Percentiles rank a stretch among this genome's conserved stretches.
Conservation (phyloP, 2,113 vertebrate genomes). For the Phrynocephalus versicolor region DNA sequence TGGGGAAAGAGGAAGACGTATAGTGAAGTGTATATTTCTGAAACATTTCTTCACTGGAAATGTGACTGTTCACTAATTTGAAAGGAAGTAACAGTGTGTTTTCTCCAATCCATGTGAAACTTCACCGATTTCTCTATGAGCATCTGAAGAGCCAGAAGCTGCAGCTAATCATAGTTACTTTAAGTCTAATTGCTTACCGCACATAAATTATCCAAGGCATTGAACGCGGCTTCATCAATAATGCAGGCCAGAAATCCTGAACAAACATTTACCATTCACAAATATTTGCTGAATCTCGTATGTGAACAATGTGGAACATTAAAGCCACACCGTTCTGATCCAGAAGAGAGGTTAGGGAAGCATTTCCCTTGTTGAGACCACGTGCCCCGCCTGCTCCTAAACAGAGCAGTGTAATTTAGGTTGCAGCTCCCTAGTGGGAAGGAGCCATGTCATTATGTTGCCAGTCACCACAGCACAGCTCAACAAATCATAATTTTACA, state of each 20-base stretch:
- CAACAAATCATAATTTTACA: background rate
- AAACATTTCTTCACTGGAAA: background rate
- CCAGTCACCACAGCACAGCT: background rate
- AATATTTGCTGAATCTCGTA: constrained; percentile 2
- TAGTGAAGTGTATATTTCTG: background rate
- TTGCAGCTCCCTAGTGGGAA: background rate
- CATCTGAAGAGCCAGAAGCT: background rate
- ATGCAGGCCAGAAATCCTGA: background rate
- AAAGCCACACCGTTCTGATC: too few relatives aligned
- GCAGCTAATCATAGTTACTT: background rate
- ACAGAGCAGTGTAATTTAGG: background rate
- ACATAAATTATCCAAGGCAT: constrained; percentile 12
- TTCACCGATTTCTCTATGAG: background rate
- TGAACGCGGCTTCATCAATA: background rate
- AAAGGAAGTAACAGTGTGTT: fast-evolving
- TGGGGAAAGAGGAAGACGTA: background rate
- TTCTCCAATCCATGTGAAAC: background rate
- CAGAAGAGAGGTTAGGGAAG: background rate
- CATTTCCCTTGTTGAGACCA: background rate
- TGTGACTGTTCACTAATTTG: background rate
- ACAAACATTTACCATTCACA: background rate
- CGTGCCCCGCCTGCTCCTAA: background rate
- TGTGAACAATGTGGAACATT: background rate
- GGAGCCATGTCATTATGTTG: background rate
- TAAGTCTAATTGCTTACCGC: background rate